Evolutionary conservation across 1,140 invertebrate genomes (phyloP), one percentile per base, ranked within the genome.

Genomic region (Theocolax elegans): DNA sequence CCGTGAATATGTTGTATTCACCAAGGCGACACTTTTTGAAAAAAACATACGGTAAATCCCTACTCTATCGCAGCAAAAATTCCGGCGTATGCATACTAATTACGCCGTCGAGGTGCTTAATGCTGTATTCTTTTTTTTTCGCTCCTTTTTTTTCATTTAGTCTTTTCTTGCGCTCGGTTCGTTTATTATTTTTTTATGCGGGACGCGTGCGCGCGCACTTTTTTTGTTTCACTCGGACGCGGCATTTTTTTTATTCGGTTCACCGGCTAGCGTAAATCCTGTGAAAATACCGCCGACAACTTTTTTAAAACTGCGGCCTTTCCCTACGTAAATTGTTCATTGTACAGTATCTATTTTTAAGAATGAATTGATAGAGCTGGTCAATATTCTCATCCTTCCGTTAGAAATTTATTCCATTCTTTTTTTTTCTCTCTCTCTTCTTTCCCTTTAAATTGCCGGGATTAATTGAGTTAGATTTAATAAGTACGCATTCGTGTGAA

Each of bases 31-130:
- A 46, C 3, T 15, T 13, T 40, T 56, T n/a, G n/a, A 42, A 31
- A 66, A 67, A 49, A 17, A 17, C 27, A 21, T 38, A 46, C 4
- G 64, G 4, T 44, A 27, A 66, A 66, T 66, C 23, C 49, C 7
- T 9, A 17, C 25, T 8, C 49, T 49, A 35, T 6, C 6, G 23
- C 23, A n/a, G 2, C 23, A 7, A 25, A 59, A 60, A 68, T 58
- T 60, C 51, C 51, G 48, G 60, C 59, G 49, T 54, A 60, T 62
- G 56, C 67, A 63, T 70, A 70, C 40, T 63, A 63, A 70, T 63
- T 70, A 63, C 40, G 40, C 58, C 38, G 51, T 19, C 10, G 23
- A 44, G 46, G 38, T 31, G 48, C 59, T 69, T 62, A 69, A 69
- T 54, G 38, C 46, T n/a, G 62, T 62, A 29, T 62, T 62, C 40